Base-by-base conservation (phyloP, 2,797 vertebrate species). In the Malacoctenus gilli region DNA sequence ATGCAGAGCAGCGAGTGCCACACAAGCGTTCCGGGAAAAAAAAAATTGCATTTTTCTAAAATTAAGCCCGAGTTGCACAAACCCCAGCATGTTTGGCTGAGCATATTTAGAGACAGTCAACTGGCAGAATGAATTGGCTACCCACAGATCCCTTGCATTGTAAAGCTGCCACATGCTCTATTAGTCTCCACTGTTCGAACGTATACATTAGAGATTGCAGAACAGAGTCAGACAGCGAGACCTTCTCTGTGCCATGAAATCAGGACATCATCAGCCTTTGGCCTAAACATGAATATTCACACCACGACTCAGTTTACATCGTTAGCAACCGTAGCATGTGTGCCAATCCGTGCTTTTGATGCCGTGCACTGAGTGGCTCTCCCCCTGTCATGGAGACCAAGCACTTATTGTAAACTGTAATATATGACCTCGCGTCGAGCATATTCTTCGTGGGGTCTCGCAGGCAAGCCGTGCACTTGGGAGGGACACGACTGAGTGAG, bases 151-250 rank as follows among this genome's bases (percentile, higher is more conserved):
- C 67, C 58, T 56, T 71, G 76, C 82, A 85, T 88, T 89, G 85
- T 88, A 85, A 85, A 87, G 79, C 85, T 85, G 86, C 86, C 77
- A 73, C 82, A 87, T 87, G 88, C 80, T 88, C 85, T 87, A 85
- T 87, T 88, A 87, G 82, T 68, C 67, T 77, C 83, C 65, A 80
- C 74, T 79, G 84, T 69, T 86, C n/a, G 23, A 85, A 86, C 84
- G 80, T 89, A 77, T 87, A 89, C 81, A 87, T 85, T 86, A 72
- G 77, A 81, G 54, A 76, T 74, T 68, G 77, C 66, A 66, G 61
- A 65, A 62, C 77, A 77, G 76, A 82, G 72, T 74, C 65, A 76
- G 74, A 75, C 69, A 57, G 69, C 73, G 43, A 65, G 48, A 70
- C 78, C 40, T 15, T 70, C 80, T 65, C 63, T 72, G 80, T 8